Percentiles rank a stretch among this genome's conserved stretches.
phyloP scores from a whole-genome alignment of 2,113 vertebrate species.

The Parus major region DNA sequence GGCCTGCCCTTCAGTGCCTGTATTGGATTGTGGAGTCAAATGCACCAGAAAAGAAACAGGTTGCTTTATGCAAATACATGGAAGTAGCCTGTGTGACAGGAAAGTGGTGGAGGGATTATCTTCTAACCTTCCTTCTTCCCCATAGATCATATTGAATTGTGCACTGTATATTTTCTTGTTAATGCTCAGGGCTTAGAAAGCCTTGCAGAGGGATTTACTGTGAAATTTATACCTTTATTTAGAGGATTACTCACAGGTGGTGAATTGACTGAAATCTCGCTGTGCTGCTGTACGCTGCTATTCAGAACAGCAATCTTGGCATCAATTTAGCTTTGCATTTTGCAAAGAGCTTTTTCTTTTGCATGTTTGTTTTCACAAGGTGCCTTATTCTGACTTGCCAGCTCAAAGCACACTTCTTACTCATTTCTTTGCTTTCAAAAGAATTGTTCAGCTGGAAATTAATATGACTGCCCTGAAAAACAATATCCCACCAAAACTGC shows the following conservation, averaged over 20 bases:
- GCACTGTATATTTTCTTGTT: neutral
- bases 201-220: neutral
- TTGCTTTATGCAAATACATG: neutral
- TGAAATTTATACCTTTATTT: slow-evolving; percentile 21
- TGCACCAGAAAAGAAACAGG: neutral
- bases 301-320: neutral
- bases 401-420: neutral
- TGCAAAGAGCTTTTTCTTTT: neutral
- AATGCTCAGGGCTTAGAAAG: neutral
- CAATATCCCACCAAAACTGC: neutral
- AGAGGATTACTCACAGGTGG: neutral
- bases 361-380: neutral
- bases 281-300: neutral
- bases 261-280: neutral
- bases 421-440: neutral
- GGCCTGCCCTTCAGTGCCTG: neutral
- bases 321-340: neutral
- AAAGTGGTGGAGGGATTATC: neutral
- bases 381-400: neutral
- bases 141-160: neutral
- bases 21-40: neutral
- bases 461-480: neutral
- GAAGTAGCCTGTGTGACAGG: neutral
- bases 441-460: neutral
- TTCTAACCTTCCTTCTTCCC: neutral